Base-by-base conservation (phyloP, 2,113 vertebrate species). In the Lepus europaeus region DNA sequence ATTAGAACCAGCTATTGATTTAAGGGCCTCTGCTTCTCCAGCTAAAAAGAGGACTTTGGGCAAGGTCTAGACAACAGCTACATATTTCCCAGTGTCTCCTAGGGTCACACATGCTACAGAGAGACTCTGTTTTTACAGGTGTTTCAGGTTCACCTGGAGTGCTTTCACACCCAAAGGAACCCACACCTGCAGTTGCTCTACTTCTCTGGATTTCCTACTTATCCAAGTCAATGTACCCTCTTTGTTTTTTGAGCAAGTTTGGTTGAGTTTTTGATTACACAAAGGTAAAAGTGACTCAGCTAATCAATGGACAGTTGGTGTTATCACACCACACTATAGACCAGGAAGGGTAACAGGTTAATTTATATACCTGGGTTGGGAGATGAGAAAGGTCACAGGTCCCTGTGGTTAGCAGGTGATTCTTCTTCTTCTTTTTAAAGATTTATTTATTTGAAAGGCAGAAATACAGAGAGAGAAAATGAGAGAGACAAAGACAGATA, bases 261-360 rank as follows among this genome's bases (percentile, higher is more conserved):
- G 39, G 49, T 64, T 94, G 82, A 36, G 25, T 82, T 94, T 95
- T 95, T 36, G 80, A 66, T 86, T 91, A 89, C 59, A 59, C 87
- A 82, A 8, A 87, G 51, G 49, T 63, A 31, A 88, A 63, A 69
- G 29, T 63, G 36, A 49, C 31, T 49, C 19, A 72, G 45, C 66
- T 77, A 39, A 63, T 79, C 70, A 89, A 14, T 73, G 29, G 5
- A 72, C 36, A 64, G 64, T 77, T 81, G 29, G 36, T 81, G 3
- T 61, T 92, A 79, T 78, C 69, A 56, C 11, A 78, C 29, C 45
- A 45, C 45, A 45, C 45, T 85, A 64, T 85, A 56, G 19, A 33
- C 53, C 45, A 80, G 39, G 10, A 64, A 87, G 70, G 5, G 9
- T 56, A 36, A 74, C 56, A 59, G 73, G 56, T 49, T 51, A 31